Conservation (phyloP, 2,797 vertebrate genomes). For the Hydrolagus colliei region DNA sequence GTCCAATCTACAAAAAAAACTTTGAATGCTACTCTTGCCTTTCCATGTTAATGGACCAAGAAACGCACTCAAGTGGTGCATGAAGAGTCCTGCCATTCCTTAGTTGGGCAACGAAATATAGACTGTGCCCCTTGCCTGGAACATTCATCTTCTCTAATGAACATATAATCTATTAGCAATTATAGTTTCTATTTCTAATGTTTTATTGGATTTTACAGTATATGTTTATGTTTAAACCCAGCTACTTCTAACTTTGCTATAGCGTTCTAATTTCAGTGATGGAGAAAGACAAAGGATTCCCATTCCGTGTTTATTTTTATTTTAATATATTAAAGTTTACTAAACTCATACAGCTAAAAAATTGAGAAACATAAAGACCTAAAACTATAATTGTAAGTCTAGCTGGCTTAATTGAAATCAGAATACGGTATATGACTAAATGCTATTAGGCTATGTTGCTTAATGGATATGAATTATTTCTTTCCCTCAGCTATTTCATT, state of each 20-base stretch:
- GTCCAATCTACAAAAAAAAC: too few relatives aligned
- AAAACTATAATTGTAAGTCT: neutral
- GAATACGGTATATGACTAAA: neutral
- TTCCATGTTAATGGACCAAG: too few relatives aligned
- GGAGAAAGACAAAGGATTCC: neutral
- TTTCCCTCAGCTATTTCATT: neutral
- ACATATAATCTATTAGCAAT: too few relatives aligned
- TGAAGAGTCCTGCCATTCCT: too few relatives aligned
- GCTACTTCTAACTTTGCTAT: neutral
- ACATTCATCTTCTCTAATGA: too few relatives aligned
- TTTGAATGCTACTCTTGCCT: too few relatives aligned
- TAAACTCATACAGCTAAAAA: neutral
- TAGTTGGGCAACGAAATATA: too few relatives aligned
- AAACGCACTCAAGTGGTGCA: too few relatives aligned
- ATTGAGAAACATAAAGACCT: neutral
- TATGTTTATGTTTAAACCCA: neutral
- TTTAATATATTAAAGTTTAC: neutral
- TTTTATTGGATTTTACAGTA: neutral
- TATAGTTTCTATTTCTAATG: too few relatives aligned
- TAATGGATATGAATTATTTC: neutral
- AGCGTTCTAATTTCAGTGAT: neutral
- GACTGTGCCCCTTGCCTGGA: too few relatives aligned
- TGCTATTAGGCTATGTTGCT: neutral
- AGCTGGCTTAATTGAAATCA: neutral
- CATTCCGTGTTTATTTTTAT: neutral